Evolutionary conservation across 1,140 invertebrate genomes (phyloP).

Genomic region (Teleogryllus occipitalis): DNA sequence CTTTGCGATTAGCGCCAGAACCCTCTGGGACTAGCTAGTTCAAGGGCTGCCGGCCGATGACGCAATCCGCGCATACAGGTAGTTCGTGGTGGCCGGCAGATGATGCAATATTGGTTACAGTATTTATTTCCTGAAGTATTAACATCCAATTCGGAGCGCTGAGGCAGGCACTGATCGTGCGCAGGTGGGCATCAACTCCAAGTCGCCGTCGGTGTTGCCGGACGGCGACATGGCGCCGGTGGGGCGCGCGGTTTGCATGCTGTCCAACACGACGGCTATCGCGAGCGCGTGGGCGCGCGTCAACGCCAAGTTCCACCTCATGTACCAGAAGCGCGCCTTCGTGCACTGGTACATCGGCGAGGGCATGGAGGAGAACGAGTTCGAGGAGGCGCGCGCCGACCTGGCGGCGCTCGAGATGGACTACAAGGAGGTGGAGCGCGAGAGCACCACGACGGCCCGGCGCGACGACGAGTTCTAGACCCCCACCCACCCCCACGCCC

Average conservation of each 20-base stretch:
- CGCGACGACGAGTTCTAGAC: slow-evolving; percentile 27
- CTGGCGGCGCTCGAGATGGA: slow-evolving; percentile 48
- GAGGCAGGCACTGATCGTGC: too few species aligned
- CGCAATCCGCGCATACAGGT: too few species aligned
- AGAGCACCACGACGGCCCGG: slow-evolving; percentile 35
- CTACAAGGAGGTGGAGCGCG: slow-evolving; percentile 45
- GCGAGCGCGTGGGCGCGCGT: slow-evolving; percentile 48
- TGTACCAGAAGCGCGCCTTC: slow-evolving; percentile 49
- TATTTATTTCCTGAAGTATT: too few species aligned
- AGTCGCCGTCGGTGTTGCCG: slow-evolving; percentile 51
- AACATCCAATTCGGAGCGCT: too few species aligned
- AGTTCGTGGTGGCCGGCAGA: too few species aligned
- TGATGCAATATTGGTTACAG: too few species aligned
- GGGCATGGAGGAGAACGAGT: slow-evolving; percentile 60
- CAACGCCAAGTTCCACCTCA: slow-evolving; percentile 50
- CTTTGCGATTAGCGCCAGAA: too few species aligned
- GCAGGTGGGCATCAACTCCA: slow-evolving; percentile 49
- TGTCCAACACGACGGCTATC: slow-evolving; percentile 68
- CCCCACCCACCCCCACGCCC: neutral
- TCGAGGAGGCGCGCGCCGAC: slow-evolving; percentile 55
- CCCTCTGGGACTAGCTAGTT: too few species aligned
- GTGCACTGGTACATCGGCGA: slow-evolving; percentile 53
- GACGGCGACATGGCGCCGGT: slow-evolving; percentile 45
- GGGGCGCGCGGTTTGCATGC: slow-evolving; percentile 55
- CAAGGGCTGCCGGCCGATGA: too few species aligned